These are phyloP conservation scores for Menidia beryllina DNA, from an alignment of 2,113 vertebrate genomes.

Conservation along the genomic window DNA sequence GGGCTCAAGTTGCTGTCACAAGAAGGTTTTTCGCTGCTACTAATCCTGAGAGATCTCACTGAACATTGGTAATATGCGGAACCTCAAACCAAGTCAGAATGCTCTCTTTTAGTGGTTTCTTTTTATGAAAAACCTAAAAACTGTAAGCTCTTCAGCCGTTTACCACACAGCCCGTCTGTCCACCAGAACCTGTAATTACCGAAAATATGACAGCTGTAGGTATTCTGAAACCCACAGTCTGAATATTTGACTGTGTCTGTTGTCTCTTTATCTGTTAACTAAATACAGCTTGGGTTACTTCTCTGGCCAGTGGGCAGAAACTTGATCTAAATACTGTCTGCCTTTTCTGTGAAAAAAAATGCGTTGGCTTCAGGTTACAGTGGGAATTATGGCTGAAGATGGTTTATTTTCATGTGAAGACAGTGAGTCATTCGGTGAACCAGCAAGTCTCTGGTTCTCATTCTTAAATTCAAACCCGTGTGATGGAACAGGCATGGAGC, in stretches of 20 bases:
- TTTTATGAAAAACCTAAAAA: background rate
- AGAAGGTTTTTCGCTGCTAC: background rate
- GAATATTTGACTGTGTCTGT: background rate
- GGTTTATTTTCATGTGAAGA: background rate
- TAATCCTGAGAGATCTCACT: no score
- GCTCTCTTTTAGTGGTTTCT: background rate
- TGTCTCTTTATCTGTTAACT: constrained; percentile 3
- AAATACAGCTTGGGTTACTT: constrained; percentile 1
- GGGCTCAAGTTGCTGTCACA: background rate
- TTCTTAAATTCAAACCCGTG: no score
- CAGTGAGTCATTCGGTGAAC: background rate
- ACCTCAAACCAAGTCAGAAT: background rate
- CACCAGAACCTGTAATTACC: constrained; percentile 18
- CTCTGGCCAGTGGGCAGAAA: constrained; percentile 11
- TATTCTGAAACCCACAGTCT: background rate
- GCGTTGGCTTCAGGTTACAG: constrained; percentile 33
- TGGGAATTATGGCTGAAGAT: background rate
- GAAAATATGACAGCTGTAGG: background rate
- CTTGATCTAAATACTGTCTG: constrained; percentile 23
- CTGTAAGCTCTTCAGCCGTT: background rate
- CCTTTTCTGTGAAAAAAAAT: no score
- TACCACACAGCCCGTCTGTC: background rate
- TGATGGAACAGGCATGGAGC: no score
- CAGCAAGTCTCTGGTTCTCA: no score
- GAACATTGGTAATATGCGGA: no score